Evolutionary conservation across 2,113 vertebrate species (phyloP), one percentile per base, ranked within the genome.

Genomic region (Illadopsis cleaveri): DNA sequence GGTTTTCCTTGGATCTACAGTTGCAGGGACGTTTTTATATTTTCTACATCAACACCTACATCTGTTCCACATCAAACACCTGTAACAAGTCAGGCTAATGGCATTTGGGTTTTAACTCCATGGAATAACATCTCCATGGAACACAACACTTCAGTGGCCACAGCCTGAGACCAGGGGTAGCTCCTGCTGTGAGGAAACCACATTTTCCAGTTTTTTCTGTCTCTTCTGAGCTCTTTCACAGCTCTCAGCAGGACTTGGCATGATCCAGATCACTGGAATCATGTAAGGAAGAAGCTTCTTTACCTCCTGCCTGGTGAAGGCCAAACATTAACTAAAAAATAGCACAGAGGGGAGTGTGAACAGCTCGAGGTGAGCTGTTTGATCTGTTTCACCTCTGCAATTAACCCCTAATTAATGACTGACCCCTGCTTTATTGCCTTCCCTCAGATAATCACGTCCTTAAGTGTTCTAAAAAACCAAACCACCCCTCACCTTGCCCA

Each of bases 21-120:
- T 4, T 48, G 42, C 56, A 78, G 51, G 4, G 3, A 3, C 8
- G 15, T 21, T 51, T 8, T 37, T 12, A 16, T 40, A 24, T 4
- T 28, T 56, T 21, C 27, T 35, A 12, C 45, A n/a, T n/a, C n/a
- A n/a, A n/a, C n/a, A n/a, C n/a, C n/a, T n/a, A n/a, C n/a, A n/a
- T n/a, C n/a, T n/a, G n/a, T n/a, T n/a, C n/a, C n/a, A n/a, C n/a
- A n/a, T 13, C 82, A 44, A 65, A 53, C 25, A 60, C 37, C 37
- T 4, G 1, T 0, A 28, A n/a, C 9, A 44, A 47, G 31, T 7
- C 8, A 53, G 12, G 23, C 45, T 13, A 31, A 33, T 3, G 3
- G 3, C 20, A 48, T 30, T 31, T 7, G 22, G 20, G 35, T 12
- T 69, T 50, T 51, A 6, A 78, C 17, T 20, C 35, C 10, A 12